Evolutionary conservation across 2,797 vertebrate species (phyloP).

Genomic region (Rhinogobio ventralis): DNA sequence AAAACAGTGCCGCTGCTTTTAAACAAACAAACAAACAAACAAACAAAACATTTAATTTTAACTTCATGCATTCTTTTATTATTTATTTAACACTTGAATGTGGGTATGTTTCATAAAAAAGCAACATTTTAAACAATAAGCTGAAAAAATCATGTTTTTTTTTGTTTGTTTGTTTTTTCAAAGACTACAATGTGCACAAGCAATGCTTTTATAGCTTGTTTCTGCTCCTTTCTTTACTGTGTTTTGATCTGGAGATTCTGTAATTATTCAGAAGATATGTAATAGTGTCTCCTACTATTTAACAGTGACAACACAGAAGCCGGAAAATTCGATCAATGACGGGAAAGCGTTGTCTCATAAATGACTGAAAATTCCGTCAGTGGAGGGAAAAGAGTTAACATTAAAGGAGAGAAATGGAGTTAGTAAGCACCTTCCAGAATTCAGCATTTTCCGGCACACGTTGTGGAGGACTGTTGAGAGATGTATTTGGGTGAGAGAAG

Average conservation of each 20-base stretch:
- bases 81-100: too few relatives aligned
- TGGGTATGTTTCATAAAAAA: neutral
- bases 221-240: too few relatives aligned
- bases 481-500: constrained; percentile 12
- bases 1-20: neutral
- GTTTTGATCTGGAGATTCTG: neutral
- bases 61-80: too few relatives aligned
- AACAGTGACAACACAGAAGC: too few relatives aligned
- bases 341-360: neutral
- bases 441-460: neutral
- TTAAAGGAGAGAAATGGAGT: constrained; percentile 12
- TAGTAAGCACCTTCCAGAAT: neutral
- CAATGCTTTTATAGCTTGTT: too few relatives aligned
- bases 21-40: neutral
- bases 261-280: neutral
- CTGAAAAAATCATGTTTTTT: neutral
- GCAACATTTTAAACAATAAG: neutral
- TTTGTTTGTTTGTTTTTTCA: too few relatives aligned
- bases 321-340: neutral
- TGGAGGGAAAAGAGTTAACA: neutral
- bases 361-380: neutral
- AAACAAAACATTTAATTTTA: neutral
- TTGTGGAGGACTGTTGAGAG: constrained; percentile 19
- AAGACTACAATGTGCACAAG: too few relatives aligned
- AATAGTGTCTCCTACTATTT: too few relatives aligned